Evolutionary conservation across 2,797 vertebrate genomes (phyloP).

Genomic region (Phaenicophaeus curvirostris): DNA sequence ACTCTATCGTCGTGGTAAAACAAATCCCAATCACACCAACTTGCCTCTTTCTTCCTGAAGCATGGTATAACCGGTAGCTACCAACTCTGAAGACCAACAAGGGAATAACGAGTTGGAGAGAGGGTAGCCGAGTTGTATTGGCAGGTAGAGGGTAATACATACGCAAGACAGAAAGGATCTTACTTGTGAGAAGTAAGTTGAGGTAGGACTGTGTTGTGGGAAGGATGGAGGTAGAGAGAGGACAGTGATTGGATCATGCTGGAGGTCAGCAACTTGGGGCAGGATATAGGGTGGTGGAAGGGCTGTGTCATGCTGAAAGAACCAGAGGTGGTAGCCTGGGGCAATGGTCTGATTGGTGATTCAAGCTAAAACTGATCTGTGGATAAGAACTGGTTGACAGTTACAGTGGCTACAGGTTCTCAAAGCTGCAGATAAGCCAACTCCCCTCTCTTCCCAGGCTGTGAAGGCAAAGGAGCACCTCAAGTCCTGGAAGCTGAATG

Average conservation of each 20-base stretch:
- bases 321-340: background rate
- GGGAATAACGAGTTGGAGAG: background rate
- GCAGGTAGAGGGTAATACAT: background rate
- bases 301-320: background rate
- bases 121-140: background rate
- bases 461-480: background rate
- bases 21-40: fast-evolving
- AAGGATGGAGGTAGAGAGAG: background rate
- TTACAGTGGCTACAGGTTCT: background rate
- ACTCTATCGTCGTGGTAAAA: background rate
- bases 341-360: background rate
- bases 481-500: too few relatives aligned
- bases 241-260: background rate
- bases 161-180: background rate
- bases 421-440: background rate
- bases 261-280: background rate
- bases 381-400: background rate
- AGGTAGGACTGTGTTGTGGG: too few relatives aligned
- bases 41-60: background rate
- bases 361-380: background rate
- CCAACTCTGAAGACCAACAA: background rate
- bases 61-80: fast-evolving
- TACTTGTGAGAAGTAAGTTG: background rate
- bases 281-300: background rate
- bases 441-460: background rate